Evolutionary conservation across 2,797 vertebrate species (phyloP).

Genomic region (Hydrolagus colliei): DNA sequence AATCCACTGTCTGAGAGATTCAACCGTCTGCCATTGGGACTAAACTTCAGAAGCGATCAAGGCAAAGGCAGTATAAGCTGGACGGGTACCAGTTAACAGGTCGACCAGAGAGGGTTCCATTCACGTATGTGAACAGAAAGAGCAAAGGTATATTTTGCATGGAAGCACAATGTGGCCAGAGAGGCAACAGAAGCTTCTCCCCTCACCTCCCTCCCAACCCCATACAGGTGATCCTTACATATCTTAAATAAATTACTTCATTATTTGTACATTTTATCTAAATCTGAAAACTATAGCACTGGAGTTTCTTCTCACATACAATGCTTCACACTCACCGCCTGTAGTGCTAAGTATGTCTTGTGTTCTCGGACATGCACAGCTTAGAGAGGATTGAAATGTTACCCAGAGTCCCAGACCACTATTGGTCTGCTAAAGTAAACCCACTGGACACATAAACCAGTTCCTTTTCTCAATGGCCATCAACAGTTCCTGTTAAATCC

Average conservation of each 20-base stretch:
- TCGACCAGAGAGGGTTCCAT: not conserved
- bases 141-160: not conserved
- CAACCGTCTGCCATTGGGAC: not conserved
- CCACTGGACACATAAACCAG: not conserved
- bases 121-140: not conserved
- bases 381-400: slow-evolving; percentile 12
- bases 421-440: not conserved
- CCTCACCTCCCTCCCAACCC: not conserved
- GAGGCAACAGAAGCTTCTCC: slow-evolving; percentile 8
- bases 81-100: not conserved
- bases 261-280: slow-evolving; percentile 1
- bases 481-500: not conserved
- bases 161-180: not conserved
- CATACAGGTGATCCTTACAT: slow-evolving; percentile 5
- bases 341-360: slow-evolving; percentile 5
- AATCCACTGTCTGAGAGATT: not conserved
- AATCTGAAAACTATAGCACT: slow-evolving; percentile 1
- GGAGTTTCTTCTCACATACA: not conserved
- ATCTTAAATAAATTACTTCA: slow-evolving; percentile 5
- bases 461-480: slow-evolving; percentile 3
- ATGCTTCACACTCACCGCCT: not conserved
- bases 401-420: not conserved
- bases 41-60: not conserved
- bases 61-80: not conserved
- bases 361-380: slow-evolving; percentile 23